Base-by-base conservation (phyloP, 2,113 vertebrate species). In the Oreochromis niloticus region DNA sequence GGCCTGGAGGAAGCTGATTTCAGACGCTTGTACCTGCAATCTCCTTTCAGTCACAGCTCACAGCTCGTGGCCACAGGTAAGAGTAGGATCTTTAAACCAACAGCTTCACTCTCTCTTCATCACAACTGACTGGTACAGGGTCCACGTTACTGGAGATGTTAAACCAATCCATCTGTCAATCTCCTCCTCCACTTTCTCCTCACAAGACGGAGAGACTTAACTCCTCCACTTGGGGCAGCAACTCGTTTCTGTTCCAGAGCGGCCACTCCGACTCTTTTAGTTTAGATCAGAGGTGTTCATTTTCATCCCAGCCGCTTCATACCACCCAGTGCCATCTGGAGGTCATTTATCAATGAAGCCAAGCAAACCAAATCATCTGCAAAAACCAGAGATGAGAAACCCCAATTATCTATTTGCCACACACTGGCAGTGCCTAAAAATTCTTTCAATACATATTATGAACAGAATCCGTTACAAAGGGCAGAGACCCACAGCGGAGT, bases 231-330 rank as follows among this genome's bases (percentile, higher is more conserved):
- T 43, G n/a, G 66, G 36, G n/a, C 39, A 71, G n/a, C 39, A 24
- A 24, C 66, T 71, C n/a, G 3, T 24, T 43, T 22, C 12, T 43
- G 66, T 24, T 41, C 36, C n/a, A 24, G 41, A 43, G 66, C 0
- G 0, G 0, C 12, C 66, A 43, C 66, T 71, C 36, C 1, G 1
- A 24, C 36, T 41, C 36, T 68, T 24, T 68, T 24, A 43, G 36
- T 71, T 43, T 39, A 43, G 22, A 71, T 6, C n/a, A 71, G 1
- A 71, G 66, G 7, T 41, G 63, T 68, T 68, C 6, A 41, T 68
- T 68, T 68, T 68, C 63, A 68, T 68, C 36, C n/a, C 13, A 24
- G n/a, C 19, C 12, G 0, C 63, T 41, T 68, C 63, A 68, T 41
- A 68, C 12, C 34, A 68, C 34, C 61, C 12, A 68, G 36, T 1